Base-by-base conservation (phyloP, 1,140 invertebrate genomes). In the Lepidotrigona ventralis region DNA sequence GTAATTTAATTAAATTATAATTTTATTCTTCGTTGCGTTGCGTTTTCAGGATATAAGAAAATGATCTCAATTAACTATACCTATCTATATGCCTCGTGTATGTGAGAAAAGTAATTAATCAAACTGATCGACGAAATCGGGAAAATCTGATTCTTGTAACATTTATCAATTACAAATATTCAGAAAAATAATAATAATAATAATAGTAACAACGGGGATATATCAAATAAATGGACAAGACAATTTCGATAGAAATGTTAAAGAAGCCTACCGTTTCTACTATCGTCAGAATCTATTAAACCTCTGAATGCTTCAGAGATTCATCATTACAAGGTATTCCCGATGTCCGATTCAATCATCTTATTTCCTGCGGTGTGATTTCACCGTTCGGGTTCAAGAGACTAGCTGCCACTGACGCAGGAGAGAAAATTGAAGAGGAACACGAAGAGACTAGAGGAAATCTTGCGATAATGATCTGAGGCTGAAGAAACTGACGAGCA, bases 291-390 rank as follows among this genome's bases (percentile, higher is more conserved):
- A 56, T 58, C 56, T 56, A 33, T 76, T 29, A 29, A 39, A 58
- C 11, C 58, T 15, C 23, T 23, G 51, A 66, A 71, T 64, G 58
- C 58, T 72, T 51, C 63, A 8, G 15, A 29, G 63, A 29, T 64
- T 46, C 60, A 26, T 63, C 54, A 19, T 66, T 4, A 23, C 23
- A 23, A 79, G 78, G 6, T 68, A 69, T 80, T 58, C 68, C 53
- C 76, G 33, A 68, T 79, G 85, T 89, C 90, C 87, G 72, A 90
- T 90, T 84, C 89, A 90, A 91, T 91, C 90, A 87, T 90, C 86
- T 91, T 81, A 84, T 90, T 90, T 90, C 86, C 89, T 83, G 69
- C 58, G 56, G 60, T 90, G 90, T 90, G 87, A 91, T 91, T 90
- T 89, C 89, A 84, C 53, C 84, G 79, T 64, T 74, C 72, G 21